phyloP scores from a whole-genome alignment of 2,888 invertebrate species.

The Aphodius granarius region DNA sequence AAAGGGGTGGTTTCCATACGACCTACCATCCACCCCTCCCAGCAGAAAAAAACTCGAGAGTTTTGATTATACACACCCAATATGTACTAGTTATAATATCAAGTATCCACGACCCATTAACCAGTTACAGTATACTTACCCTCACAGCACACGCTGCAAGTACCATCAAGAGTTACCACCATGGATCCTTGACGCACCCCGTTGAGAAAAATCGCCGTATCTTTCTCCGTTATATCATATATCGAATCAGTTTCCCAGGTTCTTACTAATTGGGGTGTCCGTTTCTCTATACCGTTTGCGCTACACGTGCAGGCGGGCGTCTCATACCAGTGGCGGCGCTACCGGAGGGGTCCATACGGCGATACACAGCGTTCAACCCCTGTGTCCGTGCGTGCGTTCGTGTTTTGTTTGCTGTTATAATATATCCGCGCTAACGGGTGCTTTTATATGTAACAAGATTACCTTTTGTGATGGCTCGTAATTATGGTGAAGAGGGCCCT shows the following conservation, averaged over 20 bases:
- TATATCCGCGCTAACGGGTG: slow-evolving; percentile 7
- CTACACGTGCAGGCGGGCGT: neutral
- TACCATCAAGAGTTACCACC: neutral
- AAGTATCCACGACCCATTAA: neutral
- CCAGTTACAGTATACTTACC: neutral
- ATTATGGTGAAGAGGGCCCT: slow-evolving; percentile 41
- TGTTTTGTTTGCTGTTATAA: neutral
- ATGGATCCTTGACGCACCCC: neutral
- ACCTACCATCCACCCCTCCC: neutral
- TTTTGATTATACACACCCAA: neutral
- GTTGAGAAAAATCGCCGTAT: neutral
- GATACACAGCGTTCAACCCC: neutral
- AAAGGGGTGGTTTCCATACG: neutral
- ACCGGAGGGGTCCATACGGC: neutral
- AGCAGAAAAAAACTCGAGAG: neutral
- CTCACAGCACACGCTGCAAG: neutral
- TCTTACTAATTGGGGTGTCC: neutral
- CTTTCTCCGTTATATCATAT: neutral
- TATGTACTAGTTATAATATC: neutral
- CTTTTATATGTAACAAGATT: slow-evolving; percentile 42
- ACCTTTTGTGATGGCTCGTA: slow-evolving; percentile 38
- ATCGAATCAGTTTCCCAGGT: neutral
- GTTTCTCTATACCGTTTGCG: neutral
- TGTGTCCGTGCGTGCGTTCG: neutral
- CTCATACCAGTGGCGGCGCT: neutral